phyloP scores from a whole-genome alignment of 2,888 invertebrate genomes.

The Hyposoter didymator region DNA sequence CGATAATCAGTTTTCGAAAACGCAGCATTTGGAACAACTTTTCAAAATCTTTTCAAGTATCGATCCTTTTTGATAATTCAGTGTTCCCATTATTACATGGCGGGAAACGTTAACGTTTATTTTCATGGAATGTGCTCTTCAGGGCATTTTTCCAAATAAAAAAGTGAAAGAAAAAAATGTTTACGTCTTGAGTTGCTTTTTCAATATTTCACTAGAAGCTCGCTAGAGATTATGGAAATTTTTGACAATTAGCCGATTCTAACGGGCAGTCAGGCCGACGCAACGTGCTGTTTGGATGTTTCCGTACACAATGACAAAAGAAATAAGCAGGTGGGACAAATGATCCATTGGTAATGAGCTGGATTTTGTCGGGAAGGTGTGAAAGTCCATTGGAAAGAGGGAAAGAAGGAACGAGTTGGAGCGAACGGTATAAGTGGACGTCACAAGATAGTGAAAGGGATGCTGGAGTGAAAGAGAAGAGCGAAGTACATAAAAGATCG shows the following conservation, averaged over 20 bases:
- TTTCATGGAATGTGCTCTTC: too few species aligned
- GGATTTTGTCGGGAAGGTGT: slow-evolving; percentile 23
- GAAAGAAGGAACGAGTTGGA: slow-evolving; percentile 29
- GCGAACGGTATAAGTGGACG: slow-evolving; percentile 51
- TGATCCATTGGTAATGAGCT: slow-evolving; percentile 29
- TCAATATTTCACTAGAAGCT: neutral
- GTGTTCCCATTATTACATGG: too few species aligned
- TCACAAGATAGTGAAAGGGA: slow-evolving; percentile 44
- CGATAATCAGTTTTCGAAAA: too few species aligned
- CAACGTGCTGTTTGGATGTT: neutral
- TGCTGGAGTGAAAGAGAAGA: slow-evolving; percentile 36
- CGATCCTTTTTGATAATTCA: too few species aligned
- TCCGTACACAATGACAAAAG: slow-evolving; percentile 6
- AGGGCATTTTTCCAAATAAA: too few species aligned
- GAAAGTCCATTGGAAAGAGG: slow-evolving; percentile 44
- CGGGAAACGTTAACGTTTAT: too few species aligned
- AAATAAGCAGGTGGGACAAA: neutral
- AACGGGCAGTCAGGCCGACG: neutral
- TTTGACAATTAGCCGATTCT: neutral
- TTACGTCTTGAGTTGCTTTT: neutral
- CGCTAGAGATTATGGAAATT: neutral
- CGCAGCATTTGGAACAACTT: too few species aligned
- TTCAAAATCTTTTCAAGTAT: too few species aligned
- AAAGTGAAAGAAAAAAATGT: neutral
- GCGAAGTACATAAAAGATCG: slow-evolving; percentile 32